Base-by-base conservation (phyloP, 2,113 vertebrate genomes). In the Oenanthe oenanthe region DNA sequence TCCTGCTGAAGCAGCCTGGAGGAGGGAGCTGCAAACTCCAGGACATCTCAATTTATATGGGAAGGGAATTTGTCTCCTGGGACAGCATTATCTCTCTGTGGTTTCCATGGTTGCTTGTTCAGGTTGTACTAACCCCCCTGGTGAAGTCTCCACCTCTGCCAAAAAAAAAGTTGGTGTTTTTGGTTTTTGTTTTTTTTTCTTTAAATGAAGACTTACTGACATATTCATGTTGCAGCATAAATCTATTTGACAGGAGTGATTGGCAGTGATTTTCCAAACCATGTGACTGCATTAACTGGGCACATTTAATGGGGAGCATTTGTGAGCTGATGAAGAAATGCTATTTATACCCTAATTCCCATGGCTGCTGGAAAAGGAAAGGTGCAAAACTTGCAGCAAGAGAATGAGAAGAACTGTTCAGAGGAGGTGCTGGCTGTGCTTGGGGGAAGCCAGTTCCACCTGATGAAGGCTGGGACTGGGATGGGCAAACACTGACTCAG, bases 381-480 rank as follows among this genome's bases (percentile, higher is more conserved):
- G 17, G 9, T 60, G 12, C 14, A 4, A 57, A 25, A 4, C 6
- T 32, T 70, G 38, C 57, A 72, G 4, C 4, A 34, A 38, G 43
- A 84, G 36, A 26, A 19, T 8, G n/a, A 54, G 60, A 13, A 12
- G 70, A 38, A 34, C 21, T 0, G 0, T 9, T 2, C 4, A 19
- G 13, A 65, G 31, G 28, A 86, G 60, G 20, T 43, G 67, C n/a
- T 32, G 43, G 9, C 14, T 74, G 36, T 14, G 51, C 67, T 21
- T 17, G 32, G 17, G 32, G 36, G 76, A 45, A 53, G 47, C 5
- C 62, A 10, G 4, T 42, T 50, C 47, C 16, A 32, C 14, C 36
- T 58, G 4, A 4, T 3, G 43, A 17, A 60, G 29, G 32, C 38
- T 60, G 50, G 8, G 5, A 25, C 38, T 60, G 50, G 8, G 5